These are phyloP conservation scores for Axis porcinus DNA, from an alignment of 2,113 vertebrate species.

Conservation along the genomic window DNA sequence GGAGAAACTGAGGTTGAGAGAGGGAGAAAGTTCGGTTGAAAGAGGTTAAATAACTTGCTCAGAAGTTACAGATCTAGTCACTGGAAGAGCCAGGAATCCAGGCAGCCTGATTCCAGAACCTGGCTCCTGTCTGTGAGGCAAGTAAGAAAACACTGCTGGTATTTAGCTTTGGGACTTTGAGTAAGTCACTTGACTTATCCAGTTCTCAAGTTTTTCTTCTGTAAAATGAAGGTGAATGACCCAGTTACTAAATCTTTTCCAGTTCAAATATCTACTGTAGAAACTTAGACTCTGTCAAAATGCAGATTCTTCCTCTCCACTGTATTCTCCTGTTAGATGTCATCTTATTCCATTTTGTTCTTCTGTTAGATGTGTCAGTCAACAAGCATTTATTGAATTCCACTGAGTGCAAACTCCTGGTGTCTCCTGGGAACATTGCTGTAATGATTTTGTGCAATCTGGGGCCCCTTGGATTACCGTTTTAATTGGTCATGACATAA, in stretches of 20 bases:
- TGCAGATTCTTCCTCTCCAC: neutral
- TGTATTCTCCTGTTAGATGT: neutral
- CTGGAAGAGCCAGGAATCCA: neutral
- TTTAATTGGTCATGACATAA: neutral
- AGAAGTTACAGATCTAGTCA: neutral
- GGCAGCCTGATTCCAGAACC: neutral
- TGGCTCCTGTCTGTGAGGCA: neutral
- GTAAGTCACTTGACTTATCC: neutral
- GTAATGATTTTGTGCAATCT: neutral
- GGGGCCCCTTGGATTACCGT: neutral
- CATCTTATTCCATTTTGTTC: neutral
- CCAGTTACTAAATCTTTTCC: neutral
- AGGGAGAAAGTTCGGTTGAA: neutral
- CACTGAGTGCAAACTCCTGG: neutral
- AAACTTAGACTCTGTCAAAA: neutral
- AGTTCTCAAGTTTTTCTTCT: neutral
- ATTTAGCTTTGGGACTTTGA: neutral
- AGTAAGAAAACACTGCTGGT: neutral
- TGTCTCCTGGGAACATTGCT: neutral
- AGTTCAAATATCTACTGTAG: neutral
- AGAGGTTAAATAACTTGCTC: neutral
- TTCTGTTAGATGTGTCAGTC: neutral
- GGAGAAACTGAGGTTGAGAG: neutral
- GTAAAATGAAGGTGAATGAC: neutral
- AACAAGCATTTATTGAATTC: neutral